Evolutionary conservation across 2,888 invertebrate genomes (phyloP).

Genomic region (Oxystoma pomonae): DNA sequence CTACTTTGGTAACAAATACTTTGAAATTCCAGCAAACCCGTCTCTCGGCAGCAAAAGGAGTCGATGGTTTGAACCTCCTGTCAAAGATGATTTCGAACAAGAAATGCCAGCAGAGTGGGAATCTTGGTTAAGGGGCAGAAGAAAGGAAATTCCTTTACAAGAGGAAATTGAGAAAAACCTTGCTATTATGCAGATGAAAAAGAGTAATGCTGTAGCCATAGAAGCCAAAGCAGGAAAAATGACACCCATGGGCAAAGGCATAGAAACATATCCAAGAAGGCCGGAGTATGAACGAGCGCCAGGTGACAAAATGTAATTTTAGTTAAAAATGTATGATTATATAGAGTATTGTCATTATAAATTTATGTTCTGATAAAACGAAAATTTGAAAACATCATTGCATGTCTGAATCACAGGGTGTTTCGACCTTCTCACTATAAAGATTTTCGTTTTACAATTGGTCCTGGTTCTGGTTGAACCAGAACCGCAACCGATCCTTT

Average conservation of each 20-base stretch:
- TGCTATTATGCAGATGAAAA: constrained; percentile 67
- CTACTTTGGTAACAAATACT: constrained; percentile 78
- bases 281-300: constrained; percentile 55
- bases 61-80: constrained; percentile 70
- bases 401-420: too few relatives aligned
- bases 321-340: too few relatives aligned
- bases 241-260: constrained; percentile 49
- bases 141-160: constrained; percentile 62
- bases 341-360: too few relatives aligned
- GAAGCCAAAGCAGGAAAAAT: constrained; percentile 55
- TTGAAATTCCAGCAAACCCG: constrained; percentile 68
- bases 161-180: constrained; percentile 70
- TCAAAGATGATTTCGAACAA: constrained; percentile 62
- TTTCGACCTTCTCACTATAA: too few relatives aligned
- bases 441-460: too few relatives aligned
- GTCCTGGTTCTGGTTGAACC: too few relatives aligned
- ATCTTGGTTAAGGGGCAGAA: constrained; percentile 66
- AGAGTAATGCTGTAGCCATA: constrained; percentile 68
- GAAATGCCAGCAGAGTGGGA: constrained; percentile 86
- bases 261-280: constrained; percentile 42
- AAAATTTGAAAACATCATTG: too few relatives aligned
- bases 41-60: constrained; percentile 58
- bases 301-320: constrained; percentile 34
- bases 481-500: too few relatives aligned
- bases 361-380: too few relatives aligned